phyloP scores from a whole-genome alignment of 2,113 vertebrate species.

The zebrafish (Danio rerio) region GRCz12tu NC_133191.1:43147001-43147500 shows the following conservation, averaged over 20 bases:
- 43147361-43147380: no score
- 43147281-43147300: constrained; percentile 39
- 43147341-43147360: neutral
- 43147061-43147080: constrained; percentile 3
- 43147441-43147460: no score
- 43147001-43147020: neutral
- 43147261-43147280: constrained; percentile 38
- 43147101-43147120: constrained; percentile 1
- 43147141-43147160: constrained; percentile 3
- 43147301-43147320: constrained; percentile 45
- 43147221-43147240: constrained; percentile 21
- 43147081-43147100: constrained; percentile 3
- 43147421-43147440: no score
- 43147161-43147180: constrained; percentile 7
- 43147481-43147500: no score
- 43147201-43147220: constrained; percentile 45
- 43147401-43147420: no score
- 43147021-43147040: constrained; percentile 56
- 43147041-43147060: constrained; percentile 29
- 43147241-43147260: constrained; percentile 19
- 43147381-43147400: no score
- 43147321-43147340: constrained; percentile 28
- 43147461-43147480: no score
- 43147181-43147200: constrained; percentile 42
- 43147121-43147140: neutral